These are phyloP conservation scores for Eucidaris tribuloides DNA, from an alignment of 35 echinoderm and acorn worm genomes.

Conservation along the genomic window DNA sequence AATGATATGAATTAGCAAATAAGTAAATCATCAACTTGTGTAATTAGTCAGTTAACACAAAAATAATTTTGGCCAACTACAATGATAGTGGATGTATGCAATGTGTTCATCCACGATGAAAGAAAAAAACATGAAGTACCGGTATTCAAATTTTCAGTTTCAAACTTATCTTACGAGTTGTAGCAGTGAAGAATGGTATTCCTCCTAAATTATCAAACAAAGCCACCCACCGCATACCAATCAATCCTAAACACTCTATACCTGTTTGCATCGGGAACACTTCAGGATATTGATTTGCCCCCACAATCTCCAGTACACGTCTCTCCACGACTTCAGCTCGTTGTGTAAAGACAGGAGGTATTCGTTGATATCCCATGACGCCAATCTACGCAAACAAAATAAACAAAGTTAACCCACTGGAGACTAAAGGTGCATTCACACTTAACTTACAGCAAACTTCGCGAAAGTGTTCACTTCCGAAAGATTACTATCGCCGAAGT, in stretches of 20 bases:
- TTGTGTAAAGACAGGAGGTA: constrained; percentile 59
- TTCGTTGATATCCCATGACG: constrained; percentile 85
- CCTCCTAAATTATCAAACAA: not conserved
- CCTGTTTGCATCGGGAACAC: constrained; percentile 87
- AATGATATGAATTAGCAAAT: too few species aligned
- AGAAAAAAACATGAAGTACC: not conserved
- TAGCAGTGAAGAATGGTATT: not conserved
- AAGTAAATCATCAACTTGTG: too few species aligned
- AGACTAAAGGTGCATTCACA: too few species aligned
- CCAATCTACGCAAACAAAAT: not conserved
- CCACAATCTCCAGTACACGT: constrained; percentile 96
- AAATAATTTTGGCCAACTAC: too few species aligned
- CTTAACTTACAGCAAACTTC: too few species aligned
- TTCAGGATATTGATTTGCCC: constrained; percentile 63
- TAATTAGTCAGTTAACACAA: too few species aligned
- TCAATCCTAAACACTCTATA: not conserved
- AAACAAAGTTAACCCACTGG: too few species aligned
- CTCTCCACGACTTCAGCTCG: constrained; percentile 82
- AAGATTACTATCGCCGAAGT: too few species aligned
- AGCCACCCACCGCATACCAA: not conserved
- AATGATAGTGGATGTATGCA: too few species aligned
- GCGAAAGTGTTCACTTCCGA: too few species aligned
- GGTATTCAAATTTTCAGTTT: not conserved
- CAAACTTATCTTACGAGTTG: not conserved
- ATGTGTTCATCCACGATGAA: not conserved